A percentile compares a stretch with the other conserved stretches of the same genome.
These are phyloP conservation scores for Gerris buenoi DNA, from an alignment of 1,140 invertebrate genomes.

Conservation along the genomic window DNA sequence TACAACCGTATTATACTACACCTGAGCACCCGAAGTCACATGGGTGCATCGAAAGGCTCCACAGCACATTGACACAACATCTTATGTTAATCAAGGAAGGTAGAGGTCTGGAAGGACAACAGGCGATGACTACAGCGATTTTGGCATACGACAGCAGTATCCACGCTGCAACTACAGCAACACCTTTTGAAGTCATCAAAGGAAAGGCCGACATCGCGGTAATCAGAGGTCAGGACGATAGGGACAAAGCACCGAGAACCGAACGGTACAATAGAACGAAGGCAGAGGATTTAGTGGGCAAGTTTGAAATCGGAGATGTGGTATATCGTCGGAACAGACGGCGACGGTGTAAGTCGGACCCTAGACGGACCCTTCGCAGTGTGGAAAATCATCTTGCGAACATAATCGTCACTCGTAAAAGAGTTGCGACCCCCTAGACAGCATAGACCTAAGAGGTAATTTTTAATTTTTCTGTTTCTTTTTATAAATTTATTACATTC, in stretches of 20 bases:
- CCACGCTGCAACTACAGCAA: neutral
- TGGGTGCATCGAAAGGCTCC: neutral
- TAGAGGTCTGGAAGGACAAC: neutral
- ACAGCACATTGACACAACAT: no score
- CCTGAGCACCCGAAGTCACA: neutral
- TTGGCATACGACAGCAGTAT: constrained; percentile 1
- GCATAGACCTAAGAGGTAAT: no score
- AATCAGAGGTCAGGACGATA: neutral
- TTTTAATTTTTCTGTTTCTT: no score
- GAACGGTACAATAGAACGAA: neutral
- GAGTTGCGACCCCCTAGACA: no score
- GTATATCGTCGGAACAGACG: neutral
- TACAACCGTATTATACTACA: neutral
- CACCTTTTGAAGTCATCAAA: neutral
- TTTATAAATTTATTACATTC: no score
- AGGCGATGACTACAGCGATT: neutral
- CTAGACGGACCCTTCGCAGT: no score
- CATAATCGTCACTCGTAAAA: no score
- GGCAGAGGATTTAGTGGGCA: neutral
- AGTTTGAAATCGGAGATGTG: neutral
- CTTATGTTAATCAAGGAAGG: neutral
- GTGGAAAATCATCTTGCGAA: no score
- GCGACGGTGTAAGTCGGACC: neutral
- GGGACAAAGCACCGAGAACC: neutral
- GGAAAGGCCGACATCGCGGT: neutral